Evolutionary conservation across 1,140 invertebrate genomes (phyloP), one percentile per base, ranked within the genome.

Genomic region (Ostrea denselamellosa): DNA sequence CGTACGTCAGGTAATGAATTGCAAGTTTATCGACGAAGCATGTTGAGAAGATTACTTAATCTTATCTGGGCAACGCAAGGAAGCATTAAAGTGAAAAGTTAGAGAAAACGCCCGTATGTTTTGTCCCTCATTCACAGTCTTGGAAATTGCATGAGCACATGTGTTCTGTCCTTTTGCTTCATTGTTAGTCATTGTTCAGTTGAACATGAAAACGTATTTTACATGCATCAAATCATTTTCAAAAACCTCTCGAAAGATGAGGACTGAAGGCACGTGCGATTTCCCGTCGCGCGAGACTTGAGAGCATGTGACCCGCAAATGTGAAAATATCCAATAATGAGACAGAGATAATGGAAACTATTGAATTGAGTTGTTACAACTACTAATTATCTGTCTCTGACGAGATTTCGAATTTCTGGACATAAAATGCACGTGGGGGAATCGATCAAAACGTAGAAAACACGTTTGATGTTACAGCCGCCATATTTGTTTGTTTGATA

Each of bases 251-350:
- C 14, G 51, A 85, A 85, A 58, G 86, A 86, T 9, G 71, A 54
- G 22, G 77, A 83, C 51, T 87, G 44, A 87, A 87, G 56, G 86
- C 86, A 87, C 86, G 86, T 87, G 86, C 86, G 56, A 52, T 14
- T 82, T 44, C 86, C 86, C 51, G 54, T 62, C 8, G 62, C 62
- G 86, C 77, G 51, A 83, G 81, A 83, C 81, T 62, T 83, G 81
- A 62, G 81, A 19, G n/a, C 86, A 52, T 82, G 56, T 65, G 86
- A 62, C 86, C 34, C 25, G 83, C 34, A 53, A 87, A 52, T 82
- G 86, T 77, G 68, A 77, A 77, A 77, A 77, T 77, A 77, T 77
- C 68, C 68, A 77, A 77, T 77, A 77, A 77, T 77, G 68, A 77
- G 68, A 17, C 68, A 2, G 9, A 34, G 68, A 77, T 77, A 77